Base-by-base conservation (phyloP, 30 jellyfish, hydroid and myxozoan species). In the Clytia hemisphaerica region DNA sequence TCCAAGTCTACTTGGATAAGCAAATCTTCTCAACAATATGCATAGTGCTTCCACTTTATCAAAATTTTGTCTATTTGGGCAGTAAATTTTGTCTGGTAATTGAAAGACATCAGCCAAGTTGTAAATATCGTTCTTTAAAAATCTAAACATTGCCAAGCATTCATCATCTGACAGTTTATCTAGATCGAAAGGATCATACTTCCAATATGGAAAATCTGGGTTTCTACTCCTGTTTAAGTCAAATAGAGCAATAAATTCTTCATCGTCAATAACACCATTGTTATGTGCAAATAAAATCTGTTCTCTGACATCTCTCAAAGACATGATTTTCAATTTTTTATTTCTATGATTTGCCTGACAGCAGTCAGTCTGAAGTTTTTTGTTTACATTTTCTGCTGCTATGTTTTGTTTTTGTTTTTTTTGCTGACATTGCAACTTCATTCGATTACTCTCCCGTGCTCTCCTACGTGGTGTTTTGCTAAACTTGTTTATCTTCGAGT, bases 141-240 rank as follows among this genome's bases (percentile, higher is more conserved):
- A 76, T 38, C 83, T 48, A 76, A 64, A 65, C 33, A 62, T 66
- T 16, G 61, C 31, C 42, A 4, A n/a, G 47, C 75, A 61, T 42
- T 76, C 91, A 28, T 76, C 83, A 5, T 49, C 74, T 19, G 76
- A 31, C 77, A 76, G 31, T 29, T 45, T 16, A 19, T 45, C 78
- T 0, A 76, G 18, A 67, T 53, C 46, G 10, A 63, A 50, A 4
- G 83, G 67, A 4, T 61, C 45, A 37, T 76, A 76, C 4, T 40
- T 6, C 75, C 69, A 65, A 45, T 45, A 76, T 19, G 60, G 77
- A 34, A 76, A 76, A 0, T 37, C 70, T 66, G 70, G 78, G 19
- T 21, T 46, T 44, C 1, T 37, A 10, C 40, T 51, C 27, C 32
- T 67, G 18, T 49, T 32, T 26, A 32, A 24, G 14, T 15, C 55